Evolutionary conservation across 2,888 invertebrate species (phyloP).

Genomic region (Hypolimnas misippus): DNA sequence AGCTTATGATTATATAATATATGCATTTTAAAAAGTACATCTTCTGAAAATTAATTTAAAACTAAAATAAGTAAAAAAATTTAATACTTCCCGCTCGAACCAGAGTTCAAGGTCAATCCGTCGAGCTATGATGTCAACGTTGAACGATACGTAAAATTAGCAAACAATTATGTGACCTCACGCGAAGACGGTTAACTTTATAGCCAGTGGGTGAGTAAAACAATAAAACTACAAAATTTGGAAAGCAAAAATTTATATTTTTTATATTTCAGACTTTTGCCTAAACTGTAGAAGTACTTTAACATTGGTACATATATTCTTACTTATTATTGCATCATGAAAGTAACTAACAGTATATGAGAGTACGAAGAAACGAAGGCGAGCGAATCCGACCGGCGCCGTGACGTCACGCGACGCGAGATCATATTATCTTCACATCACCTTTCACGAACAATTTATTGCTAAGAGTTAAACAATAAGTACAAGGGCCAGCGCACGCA

Average conservation of each 20-base stretch:
- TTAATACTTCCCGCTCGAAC: too few relatives aligned
- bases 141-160: background rate
- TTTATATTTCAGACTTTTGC: constrained; percentile 77
- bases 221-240: constrained; percentile 28
- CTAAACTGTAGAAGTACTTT: constrained; percentile 69
- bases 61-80: too few relatives aligned
- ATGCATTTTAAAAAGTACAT: too few relatives aligned
- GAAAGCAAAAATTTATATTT: constrained; percentile 69
- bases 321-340: constrained; percentile 56
- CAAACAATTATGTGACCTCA: too few relatives aligned
- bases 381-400: constrained; percentile 7
- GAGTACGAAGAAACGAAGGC: constrained; percentile 31
- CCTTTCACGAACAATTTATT: background rate
- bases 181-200: too few relatives aligned
- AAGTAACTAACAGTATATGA: constrained; percentile 47
- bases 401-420: background rate
- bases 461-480: background rate
- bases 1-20: too few relatives aligned
- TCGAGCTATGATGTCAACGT: too few relatives aligned
- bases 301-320: constrained; percentile 59
- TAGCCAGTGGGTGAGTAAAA: constrained; percentile 2
- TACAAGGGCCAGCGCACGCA: background rate
- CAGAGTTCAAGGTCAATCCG: too few relatives aligned
- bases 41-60: too few relatives aligned
- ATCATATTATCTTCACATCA: background rate